These are phyloP conservation scores for Leucoraja ocellata DNA, from an alignment of 2,797 vertebrate genomes.

Conservation along the genomic window DNA sequence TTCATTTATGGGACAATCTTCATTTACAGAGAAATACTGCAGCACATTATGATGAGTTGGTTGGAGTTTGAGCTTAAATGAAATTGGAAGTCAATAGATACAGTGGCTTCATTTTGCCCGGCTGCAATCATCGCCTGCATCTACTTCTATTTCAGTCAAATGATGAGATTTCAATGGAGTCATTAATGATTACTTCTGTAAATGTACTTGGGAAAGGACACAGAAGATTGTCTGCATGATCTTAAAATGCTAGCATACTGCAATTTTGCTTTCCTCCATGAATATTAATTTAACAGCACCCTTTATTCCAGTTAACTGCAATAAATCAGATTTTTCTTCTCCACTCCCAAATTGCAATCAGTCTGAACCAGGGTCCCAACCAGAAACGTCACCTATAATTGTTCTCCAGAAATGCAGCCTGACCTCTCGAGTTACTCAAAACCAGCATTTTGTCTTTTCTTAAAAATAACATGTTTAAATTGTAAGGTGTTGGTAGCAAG, in stretches of 20 bases:
- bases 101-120: not conserved
- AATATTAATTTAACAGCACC: not conserved
- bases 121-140: not conserved
- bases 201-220: not conserved
- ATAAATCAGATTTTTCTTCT: too few relatives aligned
- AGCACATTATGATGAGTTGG: not conserved
- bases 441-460: not conserved
- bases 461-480: not conserved
- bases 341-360: not conserved
- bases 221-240: not conserved
- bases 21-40: not conserved
- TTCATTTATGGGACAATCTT: not conserved
- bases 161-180: slow-evolving; percentile 8
- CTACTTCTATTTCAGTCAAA: not conserved
- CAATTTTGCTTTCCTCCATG: not conserved
- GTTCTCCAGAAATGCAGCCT: too few relatives aligned
- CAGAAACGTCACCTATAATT: too few relatives aligned
- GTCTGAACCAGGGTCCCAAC: not conserved
- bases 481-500: not conserved
- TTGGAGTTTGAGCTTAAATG: slow-evolving; percentile 11
- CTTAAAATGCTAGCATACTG: not conserved
- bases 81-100: not conserved
- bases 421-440: too few relatives aligned
- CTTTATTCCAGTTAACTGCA: not conserved
- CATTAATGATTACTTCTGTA: slow-evolving; percentile 22